Evolutionary conservation across 2,113 vertebrate genomes (phyloP).

Genomic region (Alectura lathami): DNA sequence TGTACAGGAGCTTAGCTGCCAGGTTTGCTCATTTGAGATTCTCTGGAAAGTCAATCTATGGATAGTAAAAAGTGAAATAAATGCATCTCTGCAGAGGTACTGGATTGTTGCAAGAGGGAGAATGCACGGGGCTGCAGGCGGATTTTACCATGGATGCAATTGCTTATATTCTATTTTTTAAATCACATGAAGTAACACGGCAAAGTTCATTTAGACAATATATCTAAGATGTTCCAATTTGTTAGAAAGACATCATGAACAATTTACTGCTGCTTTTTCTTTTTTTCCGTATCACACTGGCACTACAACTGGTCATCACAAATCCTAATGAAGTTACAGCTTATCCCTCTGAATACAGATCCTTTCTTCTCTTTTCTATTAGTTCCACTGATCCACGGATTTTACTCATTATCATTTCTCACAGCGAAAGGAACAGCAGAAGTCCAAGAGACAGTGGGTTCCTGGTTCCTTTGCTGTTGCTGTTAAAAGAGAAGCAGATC

Average conservation of each 20-base stretch:
- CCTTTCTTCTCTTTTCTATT: not conserved
- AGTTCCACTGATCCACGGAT: not conserved
- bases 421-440: not conserved
- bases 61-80: not conserved
- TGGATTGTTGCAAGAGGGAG: not conserved
- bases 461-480: not conserved
- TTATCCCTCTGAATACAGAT: not conserved
- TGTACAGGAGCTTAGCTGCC: not conserved
- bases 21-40: not conserved
- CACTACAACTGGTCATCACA: not conserved
- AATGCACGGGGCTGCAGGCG: not conserved
- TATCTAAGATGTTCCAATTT: not conserved
- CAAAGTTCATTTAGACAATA: not conserved
- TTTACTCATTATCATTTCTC: not conserved
- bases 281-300: not conserved
- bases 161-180: not conserved
- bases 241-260: not conserved
- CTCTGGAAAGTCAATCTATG: not conserved
- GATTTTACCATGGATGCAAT: not conserved
- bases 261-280: not conserved
- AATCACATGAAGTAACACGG: not conserved
- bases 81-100: not conserved
- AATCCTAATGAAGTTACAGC: not conserved
- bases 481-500: not conserved
- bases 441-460: not conserved